These are phyloP conservation scores for Lepas anatifera DNA, from an alignment of 2,888 invertebrate species.

Conservation along the genomic window DNA sequence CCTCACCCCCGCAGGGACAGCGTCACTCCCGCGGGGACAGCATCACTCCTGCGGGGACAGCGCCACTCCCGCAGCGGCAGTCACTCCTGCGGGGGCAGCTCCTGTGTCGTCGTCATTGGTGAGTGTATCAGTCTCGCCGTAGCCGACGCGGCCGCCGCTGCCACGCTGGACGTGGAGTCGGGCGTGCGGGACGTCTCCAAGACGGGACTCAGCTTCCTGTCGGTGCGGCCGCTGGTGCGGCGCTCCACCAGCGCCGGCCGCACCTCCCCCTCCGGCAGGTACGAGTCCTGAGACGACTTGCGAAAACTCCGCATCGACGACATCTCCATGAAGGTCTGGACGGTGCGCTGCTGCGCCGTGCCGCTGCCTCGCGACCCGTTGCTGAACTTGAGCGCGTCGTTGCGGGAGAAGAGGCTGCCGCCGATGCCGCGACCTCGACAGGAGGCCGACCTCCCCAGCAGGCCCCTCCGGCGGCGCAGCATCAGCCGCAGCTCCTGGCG, in stretches of 20 bases:
- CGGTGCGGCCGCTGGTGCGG: slow-evolving; percentile 21
- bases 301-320: slow-evolving; percentile 79
- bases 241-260: not conserved
- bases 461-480: slow-evolving; percentile 26
- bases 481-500: slow-evolving; percentile 54
- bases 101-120: too few relatives aligned
- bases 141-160: too few relatives aligned
- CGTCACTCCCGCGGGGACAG: too few relatives aligned
- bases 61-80: too few relatives aligned
- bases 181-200: not conserved
- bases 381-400: slow-evolving; percentile 72
- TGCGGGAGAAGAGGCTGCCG: slow-evolving; percentile 73
- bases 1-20: too few relatives aligned
- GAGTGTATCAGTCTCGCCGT: too few relatives aligned
- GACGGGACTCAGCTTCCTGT: slow-evolving; percentile 12
- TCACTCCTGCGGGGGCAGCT: too few relatives aligned
- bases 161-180: too few relatives aligned
- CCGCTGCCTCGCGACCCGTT: slow-evolving; percentile 42
- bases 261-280: slow-evolving; percentile 31
- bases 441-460: slow-evolving; percentile 58
- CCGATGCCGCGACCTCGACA: too few relatives aligned
- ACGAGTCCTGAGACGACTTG: slow-evolving; percentile 84
- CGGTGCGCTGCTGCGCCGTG: slow-evolving; percentile 25
- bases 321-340: slow-evolving; percentile 45
- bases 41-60: too few relatives aligned